These are phyloP conservation scores for Abrostola tripartita DNA, from an alignment of 2,888 invertebrate species.

Conservation along the genomic window DNA sequence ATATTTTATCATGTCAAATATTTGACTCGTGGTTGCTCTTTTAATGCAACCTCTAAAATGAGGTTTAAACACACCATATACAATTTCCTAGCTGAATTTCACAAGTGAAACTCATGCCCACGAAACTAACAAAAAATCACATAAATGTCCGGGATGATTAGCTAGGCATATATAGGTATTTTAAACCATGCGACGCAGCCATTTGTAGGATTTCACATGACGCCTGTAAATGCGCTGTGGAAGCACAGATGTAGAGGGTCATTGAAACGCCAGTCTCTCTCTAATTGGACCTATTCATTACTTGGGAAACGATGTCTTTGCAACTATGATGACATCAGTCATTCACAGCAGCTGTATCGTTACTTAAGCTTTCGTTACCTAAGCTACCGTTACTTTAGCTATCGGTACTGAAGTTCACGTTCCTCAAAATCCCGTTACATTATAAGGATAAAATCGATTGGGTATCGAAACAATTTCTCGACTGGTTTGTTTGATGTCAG, in stretches of 20 bases:
- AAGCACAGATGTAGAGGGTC: conserved; percentile 30
- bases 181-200: background rate
- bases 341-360: background rate
- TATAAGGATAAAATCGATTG: too few relatives aligned
- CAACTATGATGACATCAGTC: conserved; percentile 38
- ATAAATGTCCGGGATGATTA: background rate
- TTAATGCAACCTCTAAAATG: too few relatives aligned
- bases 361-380: background rate
- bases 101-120: too few relatives aligned
- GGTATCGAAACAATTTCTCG: too few relatives aligned
- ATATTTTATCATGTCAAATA: too few relatives aligned
- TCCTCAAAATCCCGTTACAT: too few relatives aligned
- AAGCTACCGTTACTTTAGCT: background rate
- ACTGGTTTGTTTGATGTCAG: too few relatives aligned
- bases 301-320: conserved; percentile 49
- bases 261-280: conserved; percentile 56
- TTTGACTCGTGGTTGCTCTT: too few relatives aligned
- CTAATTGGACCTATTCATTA: conserved; percentile 69
- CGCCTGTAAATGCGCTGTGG: conserved; percentile 47
- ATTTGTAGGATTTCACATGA: conserved; percentile 53
- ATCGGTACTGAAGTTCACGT: too few relatives aligned
- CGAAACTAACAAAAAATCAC: too few relatives aligned
- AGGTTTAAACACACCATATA: too few relatives aligned
- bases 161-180: background rate
- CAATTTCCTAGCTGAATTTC: too few relatives aligned